Evolutionary conservation across 2,113 vertebrate species (phyloP), one percentile per base, ranked within the genome.

Genomic region (Sinocyclocheilus maitianheensis): DNA sequence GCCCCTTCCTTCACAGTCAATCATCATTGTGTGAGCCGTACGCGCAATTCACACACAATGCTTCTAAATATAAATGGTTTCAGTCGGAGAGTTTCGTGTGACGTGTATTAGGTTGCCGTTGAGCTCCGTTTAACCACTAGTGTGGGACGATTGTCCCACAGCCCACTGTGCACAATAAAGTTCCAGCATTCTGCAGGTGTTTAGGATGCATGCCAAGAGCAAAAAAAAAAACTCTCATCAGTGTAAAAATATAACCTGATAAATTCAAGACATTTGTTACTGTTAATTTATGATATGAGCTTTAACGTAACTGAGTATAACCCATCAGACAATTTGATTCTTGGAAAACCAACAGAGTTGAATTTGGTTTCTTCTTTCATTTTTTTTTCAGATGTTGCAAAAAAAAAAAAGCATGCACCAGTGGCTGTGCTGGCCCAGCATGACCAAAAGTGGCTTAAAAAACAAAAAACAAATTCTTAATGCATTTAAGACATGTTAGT

Each of bases 71-170:
- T 65, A 62, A 65, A 77, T 24, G 26, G 72, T 58, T 77, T 80
- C 30, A 65, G 37, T 63, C 30, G 1, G 24, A 80, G 77, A 55
- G 34, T 58, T 88, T 74, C 65, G 48, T 86, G 85, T 89, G 88
- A 81, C 48, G 69, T 75, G 75, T 9, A 85, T 76, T 79, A 84
- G 75, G 74, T 20, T 84, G 74, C 65, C 84, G 86, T 89, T 89
- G 83, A 34, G 80, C 86, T 79, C 84, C 83, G 84, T 89, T 81
- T 81, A 89, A 87, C 88, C 83, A 85, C 88, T 43, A 74, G 81
- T 20, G 81, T 74, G 81, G 51, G 67, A 74, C n/a, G 58, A 58
- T 82, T 40, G 58, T 78, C 84, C 85, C 83, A 22, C 88, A 89
- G 67, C 46, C 34, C 51, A 87, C 86, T 40, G 46, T 53, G 65